Base-by-base conservation (phyloP, 1,140 invertebrate species). In the Seison nebaliae region DNA sequence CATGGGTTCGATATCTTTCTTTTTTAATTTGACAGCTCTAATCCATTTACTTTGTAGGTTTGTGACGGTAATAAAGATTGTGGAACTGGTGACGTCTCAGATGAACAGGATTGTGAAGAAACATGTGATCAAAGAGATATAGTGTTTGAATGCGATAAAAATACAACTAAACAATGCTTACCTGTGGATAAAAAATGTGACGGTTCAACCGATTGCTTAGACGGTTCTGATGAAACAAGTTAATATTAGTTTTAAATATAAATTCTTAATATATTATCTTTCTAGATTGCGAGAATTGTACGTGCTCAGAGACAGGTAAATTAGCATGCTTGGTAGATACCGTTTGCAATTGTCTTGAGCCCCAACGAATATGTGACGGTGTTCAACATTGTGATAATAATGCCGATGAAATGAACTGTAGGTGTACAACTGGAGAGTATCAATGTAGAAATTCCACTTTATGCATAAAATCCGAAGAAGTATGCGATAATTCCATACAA, bases 401-500 rank as follows among this genome's bases (percentile, higher is more conserved):
- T 3, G 2, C 2, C 6, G 24, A 26, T 26, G 24, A 44, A 28
- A 29, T 5, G 17, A 41, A 42, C 28, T 26, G 31, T 15, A 31
- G 8, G 11, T 40, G 43, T 9, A 29, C 11, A 7, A 31, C 29
- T 12, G 18, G 28, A 21, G n/a, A 43, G 11, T 42, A 32, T 28
- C 16, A 21, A 14, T 36, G 35, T 38, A 35, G 20, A 38, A 23
- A 14, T 11, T 4, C 15, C 5, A 33, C 28, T 37, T 9, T 31
- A 33, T 59, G 54, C 36, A 46, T 56, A 12, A 9, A 42, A 20
- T 37, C 36, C 15, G 31, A 45, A 31, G 42, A 43, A 20, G 36
- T 41, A 0, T 57, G 55, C 43, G 44, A 56, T 38, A 26, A 26
- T 26, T 26, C 12, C n/a, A n/a, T n/a, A n/a, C n/a, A n/a, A n/a